A percentile compares a stretch with the other conserved stretches of the same genome.
These are phyloP conservation scores for Zygothrica quintamaculata DNA, from an alignment of 2,888 invertebrate genomes.

Conservation along the genomic window DNA sequence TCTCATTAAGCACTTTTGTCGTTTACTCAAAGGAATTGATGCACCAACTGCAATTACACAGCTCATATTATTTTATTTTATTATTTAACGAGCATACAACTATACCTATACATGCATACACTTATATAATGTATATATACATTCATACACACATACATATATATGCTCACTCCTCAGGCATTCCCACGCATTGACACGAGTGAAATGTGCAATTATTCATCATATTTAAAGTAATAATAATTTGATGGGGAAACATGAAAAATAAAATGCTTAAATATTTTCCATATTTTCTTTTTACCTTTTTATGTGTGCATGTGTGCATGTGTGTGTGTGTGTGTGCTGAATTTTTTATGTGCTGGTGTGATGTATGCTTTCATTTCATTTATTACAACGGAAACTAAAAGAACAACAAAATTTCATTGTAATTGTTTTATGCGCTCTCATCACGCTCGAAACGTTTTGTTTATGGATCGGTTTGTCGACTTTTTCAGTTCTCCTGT, in stretches of 20 bases:
- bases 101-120: too few species aligned
- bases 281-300: slow-evolving; percentile 7
- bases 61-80: too few species aligned
- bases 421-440: slow-evolving; percentile 74
- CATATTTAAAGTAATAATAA: slow-evolving; percentile 40
- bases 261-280: background rate
- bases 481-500: slow-evolving; percentile 22
- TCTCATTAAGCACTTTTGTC: too few species aligned
- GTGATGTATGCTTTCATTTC: slow-evolving; percentile 73
- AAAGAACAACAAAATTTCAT: slow-evolving; percentile 39
- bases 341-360: slow-evolving; percentile 44
- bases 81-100: too few species aligned
- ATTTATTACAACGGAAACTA: slow-evolving; percentile 54
- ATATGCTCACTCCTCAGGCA: slow-evolving; percentile 48
- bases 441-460: slow-evolving; percentile 58
- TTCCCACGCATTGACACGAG: slow-evolving; percentile 30
- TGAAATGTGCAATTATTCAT: slow-evolving; percentile 41
- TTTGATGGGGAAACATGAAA: slow-evolving; percentile 7
- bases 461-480: slow-evolving; percentile 55
- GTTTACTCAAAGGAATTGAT: too few species aligned
- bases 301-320: slow-evolving; percentile 26
- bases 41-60: too few species aligned
- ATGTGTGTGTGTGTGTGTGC: slow-evolving; percentile 38
- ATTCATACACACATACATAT: background rate
- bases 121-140: background rate